Evolutionary conservation across 2,797 vertebrate species (phyloP).

Genomic region (Paratrypauchen microcephalus): DNA sequence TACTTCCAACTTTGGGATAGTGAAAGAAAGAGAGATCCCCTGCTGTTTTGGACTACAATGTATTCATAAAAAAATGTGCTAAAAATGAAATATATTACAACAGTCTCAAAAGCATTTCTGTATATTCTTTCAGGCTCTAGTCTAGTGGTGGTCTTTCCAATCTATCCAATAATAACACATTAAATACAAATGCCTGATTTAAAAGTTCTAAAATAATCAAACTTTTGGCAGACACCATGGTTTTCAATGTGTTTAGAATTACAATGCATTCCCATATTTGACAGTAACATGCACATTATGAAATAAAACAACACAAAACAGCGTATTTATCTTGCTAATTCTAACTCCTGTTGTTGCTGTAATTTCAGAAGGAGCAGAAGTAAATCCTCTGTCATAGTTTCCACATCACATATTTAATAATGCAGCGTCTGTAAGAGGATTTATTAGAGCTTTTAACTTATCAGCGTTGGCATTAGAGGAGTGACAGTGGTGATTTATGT

Average conservation of each 20-base stretch:
- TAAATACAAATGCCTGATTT: not conserved
- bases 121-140: not conserved
- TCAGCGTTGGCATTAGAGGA: not conserved
- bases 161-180: not conserved
- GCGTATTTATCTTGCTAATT: not conserved
- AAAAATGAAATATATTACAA: no score
- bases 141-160: no score
- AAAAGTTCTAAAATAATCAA: not conserved
- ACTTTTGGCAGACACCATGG: not conserved
- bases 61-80: no score
- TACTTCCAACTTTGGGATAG: no score
- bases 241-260: not conserved
- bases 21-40: no score
- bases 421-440: not conserved
- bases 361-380: not conserved
- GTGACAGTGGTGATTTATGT: slow-evolving; percentile 15
- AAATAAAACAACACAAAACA: not conserved
- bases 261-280: not conserved
- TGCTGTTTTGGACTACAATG: no score
- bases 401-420: slow-evolving; percentile 4
- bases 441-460: not conserved
- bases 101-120: not conserved
- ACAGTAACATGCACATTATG: not conserved
- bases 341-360: not conserved
- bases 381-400: slow-evolving; percentile 1